phyloP scores from a whole-genome alignment of 1,140 invertebrate species.

The Drosophila nigromelanica region DNA sequence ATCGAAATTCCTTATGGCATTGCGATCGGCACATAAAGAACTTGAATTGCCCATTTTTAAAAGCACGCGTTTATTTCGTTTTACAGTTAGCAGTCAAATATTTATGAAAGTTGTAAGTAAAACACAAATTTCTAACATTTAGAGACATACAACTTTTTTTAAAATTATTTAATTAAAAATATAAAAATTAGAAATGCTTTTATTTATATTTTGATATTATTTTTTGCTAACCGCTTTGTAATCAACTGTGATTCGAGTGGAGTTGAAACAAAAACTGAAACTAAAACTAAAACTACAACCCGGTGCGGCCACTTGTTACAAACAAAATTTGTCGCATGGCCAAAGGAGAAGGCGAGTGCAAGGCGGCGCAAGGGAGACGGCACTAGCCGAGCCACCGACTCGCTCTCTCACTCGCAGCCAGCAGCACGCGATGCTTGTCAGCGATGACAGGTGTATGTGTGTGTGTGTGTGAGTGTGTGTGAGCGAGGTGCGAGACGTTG shows the following conservation, averaged over 20 bases:
- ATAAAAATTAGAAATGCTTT: background rate
- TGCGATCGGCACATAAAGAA: slow-evolving; percentile 76
- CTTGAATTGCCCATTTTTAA: slow-evolving; percentile 78
- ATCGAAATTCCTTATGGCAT: slow-evolving; percentile 66
- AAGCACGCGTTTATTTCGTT: no score
- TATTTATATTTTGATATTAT: slow-evolving; percentile 4
- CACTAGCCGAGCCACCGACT: slow-evolving; percentile 1
- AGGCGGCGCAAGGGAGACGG: slow-evolving; percentile 35
- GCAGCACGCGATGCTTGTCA: slow-evolving; percentile 64
- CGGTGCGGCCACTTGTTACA: slow-evolving; percentile 68
- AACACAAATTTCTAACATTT: slow-evolving; percentile 8
- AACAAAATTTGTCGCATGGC: slow-evolving; percentile 45
- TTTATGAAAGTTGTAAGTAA: background rate
- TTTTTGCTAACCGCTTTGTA: slow-evolving; percentile 6
- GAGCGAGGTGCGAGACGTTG: slow-evolving; percentile 13
- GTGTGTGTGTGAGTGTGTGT: background rate
- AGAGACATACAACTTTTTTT: background rate
- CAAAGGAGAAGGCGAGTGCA: slow-evolving; percentile 55
- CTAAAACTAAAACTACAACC: slow-evolving; percentile 43
- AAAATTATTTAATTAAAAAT: slow-evolving; percentile 7
- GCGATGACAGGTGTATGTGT: slow-evolving; percentile 14
- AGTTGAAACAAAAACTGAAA: slow-evolving; percentile 71
- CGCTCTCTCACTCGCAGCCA: slow-evolving; percentile 19
- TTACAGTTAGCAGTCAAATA: background rate
- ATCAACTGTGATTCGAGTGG: slow-evolving; percentile 49